Conservation (phyloP, 2,888 invertebrate genomes). For the Leucozona laternaria region DNA sequence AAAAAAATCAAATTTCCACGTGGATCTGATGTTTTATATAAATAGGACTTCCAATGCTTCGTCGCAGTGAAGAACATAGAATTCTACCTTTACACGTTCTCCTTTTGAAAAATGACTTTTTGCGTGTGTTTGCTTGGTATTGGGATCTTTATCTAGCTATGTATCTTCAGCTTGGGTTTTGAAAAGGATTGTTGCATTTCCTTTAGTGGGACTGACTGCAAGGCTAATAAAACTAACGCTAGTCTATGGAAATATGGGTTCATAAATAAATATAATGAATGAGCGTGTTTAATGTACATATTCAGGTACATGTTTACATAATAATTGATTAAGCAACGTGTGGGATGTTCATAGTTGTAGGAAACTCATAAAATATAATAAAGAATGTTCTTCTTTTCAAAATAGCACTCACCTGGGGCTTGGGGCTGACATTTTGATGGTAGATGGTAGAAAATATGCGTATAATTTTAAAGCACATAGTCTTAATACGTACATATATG, state of each 20-base stretch:
- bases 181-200: not conserved
- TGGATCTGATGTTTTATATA: not conserved
- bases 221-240: not conserved
- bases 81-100: constrained; percentile 12
- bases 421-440: no score
- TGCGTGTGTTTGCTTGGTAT: not conserved
- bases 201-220: not conserved
- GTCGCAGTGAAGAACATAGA: constrained; percentile 46
- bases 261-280: not conserved
- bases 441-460: no score
- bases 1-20: constrained; percentile 22
- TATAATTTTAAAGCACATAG: no score
- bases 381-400: no score
- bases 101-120: not conserved
- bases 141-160: not conserved
- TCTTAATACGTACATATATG: no score
- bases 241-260: not conserved
- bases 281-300: no score
- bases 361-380: no score
- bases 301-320: no score
- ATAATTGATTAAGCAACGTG: no score
- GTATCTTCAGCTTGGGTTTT: not conserved
- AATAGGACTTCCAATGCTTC: constrained; percentile 10
- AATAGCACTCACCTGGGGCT: no score
- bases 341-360: no score